phyloP scores from a whole-genome alignment of 64 coral and sea anemone species.

The Actinia equina region DNA sequence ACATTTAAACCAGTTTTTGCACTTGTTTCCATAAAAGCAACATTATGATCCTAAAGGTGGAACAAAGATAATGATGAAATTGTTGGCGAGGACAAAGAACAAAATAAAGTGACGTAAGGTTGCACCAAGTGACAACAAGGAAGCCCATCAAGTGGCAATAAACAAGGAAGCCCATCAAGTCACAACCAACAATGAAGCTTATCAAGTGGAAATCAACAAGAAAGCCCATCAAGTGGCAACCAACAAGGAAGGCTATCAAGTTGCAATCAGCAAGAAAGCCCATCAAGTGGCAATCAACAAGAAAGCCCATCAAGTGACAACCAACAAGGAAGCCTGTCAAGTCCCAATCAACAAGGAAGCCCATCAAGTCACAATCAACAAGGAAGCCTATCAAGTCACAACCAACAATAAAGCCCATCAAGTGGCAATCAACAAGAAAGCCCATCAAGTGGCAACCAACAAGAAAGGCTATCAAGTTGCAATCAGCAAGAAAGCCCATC shows the following conservation, averaged over 20 bases:
- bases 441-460: too few species aligned
- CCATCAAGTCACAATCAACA: background rate
- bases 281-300: background rate
- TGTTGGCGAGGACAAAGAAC: too few species aligned
- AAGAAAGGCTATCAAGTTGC: too few species aligned
- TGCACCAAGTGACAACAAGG: too few species aligned
- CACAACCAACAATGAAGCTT: background rate
- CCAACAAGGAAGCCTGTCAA: background rate
- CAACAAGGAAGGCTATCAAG: background rate
- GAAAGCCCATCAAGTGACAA: background rate
- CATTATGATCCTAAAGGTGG: constrained; percentile 77
- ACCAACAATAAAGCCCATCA: background rate
- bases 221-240: background rate
- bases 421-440: background rate
- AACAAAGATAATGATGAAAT: background rate
- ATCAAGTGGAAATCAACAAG: background rate
- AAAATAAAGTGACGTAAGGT: too few species aligned
- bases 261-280: background rate
- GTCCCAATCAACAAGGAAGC: background rate
- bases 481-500: too few species aligned
- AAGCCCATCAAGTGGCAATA: background rate
- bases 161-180: background rate
- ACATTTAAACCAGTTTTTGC: constrained; percentile 96
- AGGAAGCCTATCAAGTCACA: background rate
- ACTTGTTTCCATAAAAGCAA: constrained; percentile 99